Percentiles rank a stretch among this genome's conserved stretches.
phyloP scores from a whole-genome alignment of 2,888 invertebrate species.

The Acronicta aceris region DNA sequence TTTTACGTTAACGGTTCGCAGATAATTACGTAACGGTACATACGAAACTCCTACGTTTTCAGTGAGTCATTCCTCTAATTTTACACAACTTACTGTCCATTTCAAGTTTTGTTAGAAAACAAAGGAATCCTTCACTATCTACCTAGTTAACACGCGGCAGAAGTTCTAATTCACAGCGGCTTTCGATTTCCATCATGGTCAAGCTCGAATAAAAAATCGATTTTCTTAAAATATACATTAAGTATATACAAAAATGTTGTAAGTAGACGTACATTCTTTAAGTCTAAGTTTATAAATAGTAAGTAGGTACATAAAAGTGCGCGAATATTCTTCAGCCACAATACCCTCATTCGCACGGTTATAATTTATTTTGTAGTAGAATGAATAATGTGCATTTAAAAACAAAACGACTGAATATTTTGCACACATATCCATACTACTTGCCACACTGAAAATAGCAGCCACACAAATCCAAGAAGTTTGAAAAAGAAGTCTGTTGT shows the following conservation, averaged over 20 bases:
- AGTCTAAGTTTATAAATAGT: too few relatives aligned
- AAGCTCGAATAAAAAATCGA: constrained; percentile 23
- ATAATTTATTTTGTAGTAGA: background rate
- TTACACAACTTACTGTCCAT: constrained; percentile 41
- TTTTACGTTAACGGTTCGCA: constrained; percentile 36
- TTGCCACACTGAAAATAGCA: too few relatives aligned
- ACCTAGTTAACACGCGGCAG: constrained; percentile 27
- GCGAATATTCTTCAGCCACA: background rate
- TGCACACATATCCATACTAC: too few relatives aligned
- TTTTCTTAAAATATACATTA: constrained; percentile 10
- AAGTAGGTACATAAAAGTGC: too few relatives aligned
- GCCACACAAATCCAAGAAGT: constrained; percentile 17
- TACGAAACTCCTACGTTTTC: constrained; percentile 31
- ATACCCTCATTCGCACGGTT: background rate
- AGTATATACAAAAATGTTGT: constrained; percentile 1
- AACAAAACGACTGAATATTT: too few relatives aligned
- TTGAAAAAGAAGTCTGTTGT: too few relatives aligned
- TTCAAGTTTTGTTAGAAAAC: constrained; percentile 23
- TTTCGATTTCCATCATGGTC: constrained; percentile 35
- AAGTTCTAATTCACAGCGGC: constrained; percentile 17
- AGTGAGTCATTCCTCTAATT: constrained; percentile 52
- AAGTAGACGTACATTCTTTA: too few relatives aligned
- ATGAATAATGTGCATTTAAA: background rate
- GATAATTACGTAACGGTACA: constrained; percentile 48
- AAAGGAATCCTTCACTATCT: too few relatives aligned